Evolutionary conservation across 2,888 invertebrate genomes (phyloP).

Genomic region (Cataglyphis albicans): DNA sequence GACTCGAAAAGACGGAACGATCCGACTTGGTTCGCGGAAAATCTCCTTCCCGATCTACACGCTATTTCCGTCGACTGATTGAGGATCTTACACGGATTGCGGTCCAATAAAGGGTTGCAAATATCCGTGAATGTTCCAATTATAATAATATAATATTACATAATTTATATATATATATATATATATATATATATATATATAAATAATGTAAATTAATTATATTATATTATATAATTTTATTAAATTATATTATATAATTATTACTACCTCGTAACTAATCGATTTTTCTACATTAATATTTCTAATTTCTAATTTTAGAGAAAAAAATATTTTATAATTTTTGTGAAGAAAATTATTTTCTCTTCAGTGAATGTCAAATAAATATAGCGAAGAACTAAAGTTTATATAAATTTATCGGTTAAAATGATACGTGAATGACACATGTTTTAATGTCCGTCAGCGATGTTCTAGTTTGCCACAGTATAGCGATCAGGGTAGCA

Average conservation of each 20-base stretch:
- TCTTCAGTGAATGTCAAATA: neutral
- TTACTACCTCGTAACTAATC: too few species aligned
- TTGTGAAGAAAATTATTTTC: neutral
- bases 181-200: too few species aligned
- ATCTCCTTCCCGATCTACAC: constrained; percentile 81
- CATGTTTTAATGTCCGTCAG: neutral
- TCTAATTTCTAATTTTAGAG: neutral
- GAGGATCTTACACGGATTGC: constrained; percentile 72
- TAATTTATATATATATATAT: neutral
- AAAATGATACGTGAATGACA: neutral
- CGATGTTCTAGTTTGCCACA: neutral
- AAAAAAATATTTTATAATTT: neutral
- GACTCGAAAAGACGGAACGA: constrained; percentile 52
- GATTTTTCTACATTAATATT: neutral
- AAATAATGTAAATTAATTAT: too few species aligned
- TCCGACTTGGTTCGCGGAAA: constrained; percentile 71
- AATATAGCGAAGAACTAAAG: neutral
- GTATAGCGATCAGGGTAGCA: neutral
- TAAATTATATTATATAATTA: too few species aligned
- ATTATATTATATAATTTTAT: too few species aligned
- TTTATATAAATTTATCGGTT: neutral
- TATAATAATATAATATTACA: neutral
- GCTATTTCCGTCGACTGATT: constrained; percentile 81
- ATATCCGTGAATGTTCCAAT: constrained; percentile 55
- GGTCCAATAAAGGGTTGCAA: constrained; percentile 49